Conservation (phyloP, 2,113 vertebrate genomes). For the Toxostoma redivivum region DNA sequence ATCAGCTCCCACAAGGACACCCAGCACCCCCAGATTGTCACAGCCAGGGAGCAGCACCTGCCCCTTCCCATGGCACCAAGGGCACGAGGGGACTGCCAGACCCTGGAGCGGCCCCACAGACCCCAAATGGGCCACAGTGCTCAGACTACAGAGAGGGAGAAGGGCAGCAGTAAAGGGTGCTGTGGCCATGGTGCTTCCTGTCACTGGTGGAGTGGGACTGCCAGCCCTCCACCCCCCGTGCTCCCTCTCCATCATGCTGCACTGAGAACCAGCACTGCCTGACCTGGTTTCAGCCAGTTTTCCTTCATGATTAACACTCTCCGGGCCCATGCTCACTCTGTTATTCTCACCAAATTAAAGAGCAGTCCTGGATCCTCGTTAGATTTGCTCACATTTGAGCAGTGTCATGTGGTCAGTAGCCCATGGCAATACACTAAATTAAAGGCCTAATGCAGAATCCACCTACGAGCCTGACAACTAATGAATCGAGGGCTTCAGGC, state of each 20-base stretch:
- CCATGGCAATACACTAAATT: constrained; percentile 90
- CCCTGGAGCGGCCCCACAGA: fast-evolving
- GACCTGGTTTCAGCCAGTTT: constrained; percentile 62
- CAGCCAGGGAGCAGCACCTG: neutral
- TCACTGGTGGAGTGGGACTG: fast-evolving
- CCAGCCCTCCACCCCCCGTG: fast-evolving
- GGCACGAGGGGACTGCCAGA: fast-evolving
- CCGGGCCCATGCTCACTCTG: constrained; percentile 39
- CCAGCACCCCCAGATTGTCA: fast-evolving
- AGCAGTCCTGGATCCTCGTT: constrained; percentile 77
- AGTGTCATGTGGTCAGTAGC: constrained; percentile 77
- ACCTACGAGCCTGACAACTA: constrained; percentile 85
- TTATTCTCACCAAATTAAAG: constrained; percentile 71
- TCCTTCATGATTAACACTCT: constrained; percentile 63
- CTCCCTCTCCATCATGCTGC: neutral
- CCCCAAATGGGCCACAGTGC: fast-evolving
- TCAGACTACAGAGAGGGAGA: neutral
- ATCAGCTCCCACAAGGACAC: neutral
- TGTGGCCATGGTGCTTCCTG: neutral
- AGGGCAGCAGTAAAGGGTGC: neutral
- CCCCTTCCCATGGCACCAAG: neutral
- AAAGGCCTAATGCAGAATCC: constrained; percentile 89
- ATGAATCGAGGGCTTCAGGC: constrained; percentile 84
- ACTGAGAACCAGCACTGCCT: neutral
- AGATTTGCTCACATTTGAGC: constrained; percentile 80